A percentile compares a stretch with the other conserved stretches of the same genome.
Conservation (phyloP, 2,888 invertebrate species). For the Diaphora mendica region DNA sequence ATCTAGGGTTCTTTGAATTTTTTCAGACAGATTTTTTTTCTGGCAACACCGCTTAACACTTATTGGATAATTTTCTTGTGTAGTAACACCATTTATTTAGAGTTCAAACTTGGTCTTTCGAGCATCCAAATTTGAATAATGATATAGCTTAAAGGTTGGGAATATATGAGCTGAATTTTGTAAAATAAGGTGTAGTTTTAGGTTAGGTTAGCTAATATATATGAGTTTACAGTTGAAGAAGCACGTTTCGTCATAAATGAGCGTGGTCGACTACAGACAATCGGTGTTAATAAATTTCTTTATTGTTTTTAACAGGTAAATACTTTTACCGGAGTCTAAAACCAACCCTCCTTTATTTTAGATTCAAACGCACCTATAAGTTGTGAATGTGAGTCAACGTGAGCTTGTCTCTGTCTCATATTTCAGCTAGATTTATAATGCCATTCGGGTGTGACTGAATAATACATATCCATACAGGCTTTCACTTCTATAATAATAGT, state of each 20-base stretch:
- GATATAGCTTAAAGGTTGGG: not conserved
- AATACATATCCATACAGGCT: not conserved
- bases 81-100: not conserved
- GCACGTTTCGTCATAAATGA: too few species aligned
- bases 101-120: not conserved
- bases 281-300: not conserved
- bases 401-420: not conserved
- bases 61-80: constrained; percentile 15
- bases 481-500: too few species aligned
- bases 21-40: constrained; percentile 12
- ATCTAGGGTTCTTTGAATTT: constrained; percentile 27
- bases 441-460: not conserved
- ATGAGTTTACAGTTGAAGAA: too few species aligned
- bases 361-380: too few species aligned
- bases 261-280: too few species aligned
- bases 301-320: not conserved
- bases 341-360: too few species aligned
- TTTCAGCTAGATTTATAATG: not conserved
- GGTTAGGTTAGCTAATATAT: not conserved
- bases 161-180: not conserved
- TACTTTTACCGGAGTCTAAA: not conserved
- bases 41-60: not conserved
- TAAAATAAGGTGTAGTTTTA: not conserved
- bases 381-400: not conserved
- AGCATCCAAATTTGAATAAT: not conserved